Conservation (phyloP, 2,888 invertebrate genomes). For the Parthenolecanium corni region DNA sequence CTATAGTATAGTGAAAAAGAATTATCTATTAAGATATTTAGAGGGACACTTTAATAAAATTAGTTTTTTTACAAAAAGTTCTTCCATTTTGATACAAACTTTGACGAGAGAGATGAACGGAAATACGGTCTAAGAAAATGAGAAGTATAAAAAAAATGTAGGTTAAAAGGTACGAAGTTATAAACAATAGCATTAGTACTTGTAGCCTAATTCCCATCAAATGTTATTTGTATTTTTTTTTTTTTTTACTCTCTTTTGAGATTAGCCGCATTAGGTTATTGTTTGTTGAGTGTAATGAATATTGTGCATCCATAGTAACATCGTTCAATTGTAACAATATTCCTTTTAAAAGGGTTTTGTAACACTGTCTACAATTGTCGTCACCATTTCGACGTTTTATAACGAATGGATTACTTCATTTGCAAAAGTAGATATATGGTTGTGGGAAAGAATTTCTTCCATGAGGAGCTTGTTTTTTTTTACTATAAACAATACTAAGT, state of each 20-base stretch:
- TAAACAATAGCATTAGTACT: slow-evolving; percentile 15
- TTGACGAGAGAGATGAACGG: slow-evolving; percentile 13
- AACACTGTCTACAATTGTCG: slow-evolving; percentile 20
- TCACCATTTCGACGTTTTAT: slow-evolving; percentile 1
- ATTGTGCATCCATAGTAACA: slow-evolving; percentile 5
- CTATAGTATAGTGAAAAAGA: too few species aligned
- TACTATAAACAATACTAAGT: too few species aligned
- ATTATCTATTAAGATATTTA: too few species aligned
- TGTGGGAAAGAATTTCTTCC: slow-evolving; percentile 15
- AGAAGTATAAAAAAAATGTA: slow-evolving; percentile 1
- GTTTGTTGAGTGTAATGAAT: slow-evolving; percentile 15
- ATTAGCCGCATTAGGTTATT: slow-evolving; percentile 18
- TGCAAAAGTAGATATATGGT: too few species aligned
- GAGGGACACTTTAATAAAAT: too few species aligned
- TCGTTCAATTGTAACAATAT: slow-evolving; percentile 15
- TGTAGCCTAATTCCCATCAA: slow-evolving; percentile 21
- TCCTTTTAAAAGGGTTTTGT: slow-evolving; percentile 12
- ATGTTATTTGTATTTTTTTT: neutral
- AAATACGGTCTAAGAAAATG: slow-evolving; percentile 9
- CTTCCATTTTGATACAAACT: too few species aligned
- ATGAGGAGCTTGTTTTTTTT: neutral
- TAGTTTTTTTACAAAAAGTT: too few species aligned
- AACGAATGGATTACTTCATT: slow-evolving; percentile 17
- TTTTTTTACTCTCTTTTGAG: slow-evolving; percentile 6
- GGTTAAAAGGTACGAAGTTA: slow-evolving; percentile 1